Evolutionary conservation across 1,140 invertebrate genomes (phyloP), one percentile per base, ranked within the genome.

Genomic region (Drosophila ambigua): DNA sequence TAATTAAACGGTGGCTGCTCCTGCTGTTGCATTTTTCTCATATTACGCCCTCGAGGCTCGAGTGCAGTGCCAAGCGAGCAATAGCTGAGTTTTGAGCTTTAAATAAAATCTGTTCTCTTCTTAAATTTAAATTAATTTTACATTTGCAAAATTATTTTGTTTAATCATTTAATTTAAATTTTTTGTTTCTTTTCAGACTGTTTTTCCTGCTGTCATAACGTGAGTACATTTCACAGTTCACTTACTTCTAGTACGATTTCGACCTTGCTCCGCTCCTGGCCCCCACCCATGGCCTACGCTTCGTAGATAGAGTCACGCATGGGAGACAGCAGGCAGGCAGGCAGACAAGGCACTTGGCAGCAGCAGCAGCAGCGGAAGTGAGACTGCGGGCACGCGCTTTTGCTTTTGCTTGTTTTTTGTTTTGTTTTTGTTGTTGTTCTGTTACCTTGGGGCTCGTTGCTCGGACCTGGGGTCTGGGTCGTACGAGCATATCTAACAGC

Each of bases 251-350:
- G 8, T 23, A 15, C 15, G 20, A 49, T 48, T 50, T 23, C 50
- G 39, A 31, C 62, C 52, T 62, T 60, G 68, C 44, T 72, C 75
- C 77, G 82, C 81, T 82, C 72, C 72, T 75, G 73, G 45, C 45
- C 72, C 35, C 35, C 35, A 13, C 11, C 35, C 35, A 39, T 39
- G 35, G 35, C 35, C 35, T 13, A 39, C 35, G 35, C 35, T 39
- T 64, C 60, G 53, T 83, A 64, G 62, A 51, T 53, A 72, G 26
- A 78, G 82, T 87, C 79, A 87, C 83, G 83, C 82, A 88, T 85
- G 59, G 63, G 39, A 31, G 72, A 62, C 28, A 67, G 50, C 35
- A 13, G 35, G 35, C 8, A 35, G 26, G 23, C 23, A 24, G 23
- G 23, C 26, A 6, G 31, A 2, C 8, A 35, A 9, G 31, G 8